Conservation (phyloP, 2,888 invertebrate genomes). For the Amphipoea lucens region DNA sequence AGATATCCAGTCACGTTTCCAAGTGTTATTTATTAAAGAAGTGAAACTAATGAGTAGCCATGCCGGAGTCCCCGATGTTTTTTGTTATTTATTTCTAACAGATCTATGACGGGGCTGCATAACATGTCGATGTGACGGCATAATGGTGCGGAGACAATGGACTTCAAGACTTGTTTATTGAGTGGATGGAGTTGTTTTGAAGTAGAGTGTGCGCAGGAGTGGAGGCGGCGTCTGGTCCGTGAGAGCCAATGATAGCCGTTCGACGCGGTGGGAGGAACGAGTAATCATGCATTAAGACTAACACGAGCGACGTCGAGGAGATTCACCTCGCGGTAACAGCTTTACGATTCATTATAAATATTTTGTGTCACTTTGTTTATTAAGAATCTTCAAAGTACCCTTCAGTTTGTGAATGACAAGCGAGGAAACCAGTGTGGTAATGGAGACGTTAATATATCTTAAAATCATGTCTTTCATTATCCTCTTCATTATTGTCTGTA, state of each 20-base stretch:
- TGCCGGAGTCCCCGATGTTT: conserved; percentile 65
- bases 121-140: conserved; percentile 83
- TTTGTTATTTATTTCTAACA: conserved; percentile 81
- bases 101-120: conserved; percentile 83
- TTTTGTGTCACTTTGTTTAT: conserved; percentile 71
- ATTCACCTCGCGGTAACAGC: conserved; percentile 79
- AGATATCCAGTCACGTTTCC: conserved; percentile 28
- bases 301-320: conserved; percentile 75
- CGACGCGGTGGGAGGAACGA: conserved; percentile 86
- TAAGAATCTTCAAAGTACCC: conserved; percentile 64
- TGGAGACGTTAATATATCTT: conserved; percentile 71
- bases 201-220: conserved; percentile 86
- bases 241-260: conserved; percentile 86
- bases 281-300: conserved; percentile 85
- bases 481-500: conserved; percentile 27
- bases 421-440: conserved; percentile 66
- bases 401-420: conserved; percentile 70
- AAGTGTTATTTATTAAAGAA: conserved; percentile 62
- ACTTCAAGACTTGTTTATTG: conserved; percentile 89
- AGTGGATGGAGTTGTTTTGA: conserved; percentile 88
- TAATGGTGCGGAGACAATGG: conserved; percentile 88
- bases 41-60: conserved; percentile 75
- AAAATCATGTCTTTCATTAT: conserved; percentile 30
- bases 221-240: conserved; percentile 85
- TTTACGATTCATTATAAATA: conserved; percentile 77